phyloP scores from a whole-genome alignment of 2,797 vertebrate species.

The Gymnocypris eckloni region DNA sequence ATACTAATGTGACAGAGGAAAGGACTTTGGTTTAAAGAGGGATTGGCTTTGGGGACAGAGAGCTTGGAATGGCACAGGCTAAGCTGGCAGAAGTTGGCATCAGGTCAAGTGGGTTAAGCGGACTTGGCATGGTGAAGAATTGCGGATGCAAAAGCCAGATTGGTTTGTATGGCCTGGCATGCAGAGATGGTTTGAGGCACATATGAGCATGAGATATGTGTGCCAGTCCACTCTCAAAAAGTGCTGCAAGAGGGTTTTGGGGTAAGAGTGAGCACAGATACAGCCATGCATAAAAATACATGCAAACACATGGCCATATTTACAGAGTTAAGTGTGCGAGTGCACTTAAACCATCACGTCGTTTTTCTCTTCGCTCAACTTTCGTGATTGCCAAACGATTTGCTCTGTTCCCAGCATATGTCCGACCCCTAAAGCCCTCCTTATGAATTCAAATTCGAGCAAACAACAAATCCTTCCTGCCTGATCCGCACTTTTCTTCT shows the following conservation, averaged over 20 bases:
- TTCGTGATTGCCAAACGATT: conserved; percentile 43
- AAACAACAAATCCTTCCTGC: conserved; percentile 50
- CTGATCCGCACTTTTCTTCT: conserved; percentile 35
- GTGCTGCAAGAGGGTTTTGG: conserved; percentile 48
- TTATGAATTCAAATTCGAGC: conserved; percentile 40
- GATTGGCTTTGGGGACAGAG: conserved; percentile 35
- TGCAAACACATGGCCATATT: conserved; percentile 27
- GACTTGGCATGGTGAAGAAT: conserved; percentile 31
- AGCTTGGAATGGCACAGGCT: conserved; percentile 26
- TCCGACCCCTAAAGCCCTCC: conserved; percentile 51
- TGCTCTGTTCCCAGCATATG: conserved; percentile 43
- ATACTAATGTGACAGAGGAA: conserved; percentile 41
- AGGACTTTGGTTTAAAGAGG: conserved; percentile 29
- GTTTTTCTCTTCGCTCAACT: conserved; percentile 4
- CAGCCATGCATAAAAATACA: conserved; percentile 50
- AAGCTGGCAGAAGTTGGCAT: conserved; percentile 45
- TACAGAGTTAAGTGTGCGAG: conserved; percentile 29
- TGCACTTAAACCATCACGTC: conserved; percentile 57
- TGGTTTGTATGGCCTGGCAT: conserved; percentile 45
- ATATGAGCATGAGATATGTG: conserved; percentile 45
- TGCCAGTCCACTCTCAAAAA: conserved; percentile 42
- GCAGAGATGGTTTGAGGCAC: conserved; percentile 57
- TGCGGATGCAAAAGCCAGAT: conserved; percentile 29
- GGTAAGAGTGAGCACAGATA: conserved; percentile 53
- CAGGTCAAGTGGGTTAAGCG: conserved; percentile 46